These are phyloP conservation scores for Peromyscus nudipes DNA, from an alignment of 2,797 vertebrate species.

Conservation along the genomic window DNA sequence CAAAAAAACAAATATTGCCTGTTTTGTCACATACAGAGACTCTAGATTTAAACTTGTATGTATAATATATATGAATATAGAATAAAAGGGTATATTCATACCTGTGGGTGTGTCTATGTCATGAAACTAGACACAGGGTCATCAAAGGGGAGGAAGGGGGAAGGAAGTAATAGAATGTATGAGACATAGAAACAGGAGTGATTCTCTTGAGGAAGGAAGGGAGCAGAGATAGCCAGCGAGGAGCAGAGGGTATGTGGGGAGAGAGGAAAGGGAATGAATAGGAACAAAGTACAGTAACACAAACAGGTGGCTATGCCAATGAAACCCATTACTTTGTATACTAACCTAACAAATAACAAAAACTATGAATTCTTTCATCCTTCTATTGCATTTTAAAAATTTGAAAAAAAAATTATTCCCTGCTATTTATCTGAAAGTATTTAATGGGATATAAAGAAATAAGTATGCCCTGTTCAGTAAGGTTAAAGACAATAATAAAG, in stretches of 20 bases:
- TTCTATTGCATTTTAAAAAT: not conserved
- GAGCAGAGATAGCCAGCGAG: not conserved
- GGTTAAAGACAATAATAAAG: slow-evolving; percentile 20
- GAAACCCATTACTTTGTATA: not conserved
- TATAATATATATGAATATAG: not conserved
- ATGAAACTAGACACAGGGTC: not conserved
- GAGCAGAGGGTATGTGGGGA: not conserved
- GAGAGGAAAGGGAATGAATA: too few relatives aligned
- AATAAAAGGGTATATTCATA: not conserved
- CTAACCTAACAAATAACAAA: not conserved
- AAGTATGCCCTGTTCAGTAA: not conserved
- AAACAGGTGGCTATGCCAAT: not conserved
- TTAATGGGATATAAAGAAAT: slow-evolving; percentile 13
- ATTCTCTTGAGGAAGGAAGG: not conserved
- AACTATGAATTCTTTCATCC: not conserved
- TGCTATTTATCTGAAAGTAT: not conserved
- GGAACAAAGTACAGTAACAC: not conserved
- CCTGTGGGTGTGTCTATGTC: too few relatives aligned
- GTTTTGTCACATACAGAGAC: not conserved
- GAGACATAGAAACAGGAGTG: not conserved
- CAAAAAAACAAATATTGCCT: not conserved
- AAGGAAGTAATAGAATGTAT: not conserved
- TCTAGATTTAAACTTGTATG: not conserved
- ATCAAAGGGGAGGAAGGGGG: not conserved
- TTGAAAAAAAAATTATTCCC: not conserved